Evolutionary conservation across 2,888 invertebrate genomes (phyloP), one percentile per base, ranked within the genome.

Genomic region (Diadegma fenestrale): DNA sequence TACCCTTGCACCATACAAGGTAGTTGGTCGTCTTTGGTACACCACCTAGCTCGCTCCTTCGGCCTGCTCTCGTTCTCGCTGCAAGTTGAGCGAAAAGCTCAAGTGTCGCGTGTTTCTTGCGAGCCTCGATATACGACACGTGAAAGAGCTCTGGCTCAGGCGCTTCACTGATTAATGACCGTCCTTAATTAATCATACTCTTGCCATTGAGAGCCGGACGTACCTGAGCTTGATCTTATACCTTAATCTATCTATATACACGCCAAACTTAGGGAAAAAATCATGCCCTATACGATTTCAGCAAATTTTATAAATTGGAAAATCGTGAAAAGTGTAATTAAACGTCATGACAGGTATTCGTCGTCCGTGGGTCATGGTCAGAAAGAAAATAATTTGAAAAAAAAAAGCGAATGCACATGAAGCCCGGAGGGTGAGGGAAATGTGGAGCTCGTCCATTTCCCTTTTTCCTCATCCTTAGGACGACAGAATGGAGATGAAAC

Each of bases 131-230:
- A 63, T 26, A 82, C 69, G 69, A 80, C 71, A 66, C 37, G 73
- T 30, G 26, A 76, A 58, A 79, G 78, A 68, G 48, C 43, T 54
- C 63, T 22, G 41, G 64, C 37, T 37, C 64, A 17, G 64, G 58
- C 72, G 54, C 64, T 43, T 76, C 64, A 10, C 76, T 85, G 85
- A 85, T 85, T 85, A 85, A 85, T 85, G 82, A 71, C 71, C 76
- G 41, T 43, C 61, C 82, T 72, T 72, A 80, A 85, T 85, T 85
- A 82, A 85, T 85, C 76, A 85, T 85, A 79, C 82, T 80, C 76
- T 80, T 54, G 41, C 41, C 54, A 33, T 54, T 30, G 76, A 51
- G 79, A 69, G 58, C 51, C 66, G 61, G n/a, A 71, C 41, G 61
- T 41, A 30, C 43, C 37, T 7, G 45, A 54, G 72, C 61, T 48